These are phyloP conservation scores for Mormyrops attenuatus DNA, from an alignment of 2,797 vertebrate species.

Conservation along the genomic window DNA sequence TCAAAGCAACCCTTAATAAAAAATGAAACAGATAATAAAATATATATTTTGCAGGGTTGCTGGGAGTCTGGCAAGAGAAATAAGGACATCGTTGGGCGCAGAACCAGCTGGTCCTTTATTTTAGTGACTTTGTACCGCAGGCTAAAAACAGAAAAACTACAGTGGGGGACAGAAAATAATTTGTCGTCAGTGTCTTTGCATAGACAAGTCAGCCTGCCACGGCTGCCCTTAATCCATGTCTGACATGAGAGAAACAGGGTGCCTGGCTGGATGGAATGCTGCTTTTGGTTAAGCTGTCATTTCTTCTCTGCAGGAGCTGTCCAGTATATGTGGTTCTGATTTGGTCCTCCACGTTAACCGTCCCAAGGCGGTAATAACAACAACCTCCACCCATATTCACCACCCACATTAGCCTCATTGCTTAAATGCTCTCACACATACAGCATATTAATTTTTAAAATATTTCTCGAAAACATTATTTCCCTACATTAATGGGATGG, in stretches of 20 bases:
- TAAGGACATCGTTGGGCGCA: background rate
- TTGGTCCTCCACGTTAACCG: background rate
- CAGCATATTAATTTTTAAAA: background rate
- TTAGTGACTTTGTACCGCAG: background rate
- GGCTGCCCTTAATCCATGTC: background rate
- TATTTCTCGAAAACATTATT: background rate
- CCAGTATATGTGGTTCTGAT: background rate
- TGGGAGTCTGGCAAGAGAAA: background rate
- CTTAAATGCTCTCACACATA: background rate
- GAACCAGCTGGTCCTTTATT: background rate
- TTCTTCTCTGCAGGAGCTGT: background rate
- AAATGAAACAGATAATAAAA: conserved; percentile 10
- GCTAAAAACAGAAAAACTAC: background rate
- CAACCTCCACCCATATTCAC: background rate
- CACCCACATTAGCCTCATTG: background rate
- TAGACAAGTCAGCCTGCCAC: background rate
- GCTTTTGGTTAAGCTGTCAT: background rate
- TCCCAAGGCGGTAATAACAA: background rate
- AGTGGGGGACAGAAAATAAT: background rate
- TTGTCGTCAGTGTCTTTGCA: background rate
- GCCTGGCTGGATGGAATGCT: background rate
- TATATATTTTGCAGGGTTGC: conserved; percentile 29
- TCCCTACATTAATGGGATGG: background rate
- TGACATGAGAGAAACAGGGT: background rate
- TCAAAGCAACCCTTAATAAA: background rate